Base-by-base conservation (phyloP, 2,113 vertebrate genomes). In the Speoplatyrhinus poulsoni region DNA sequence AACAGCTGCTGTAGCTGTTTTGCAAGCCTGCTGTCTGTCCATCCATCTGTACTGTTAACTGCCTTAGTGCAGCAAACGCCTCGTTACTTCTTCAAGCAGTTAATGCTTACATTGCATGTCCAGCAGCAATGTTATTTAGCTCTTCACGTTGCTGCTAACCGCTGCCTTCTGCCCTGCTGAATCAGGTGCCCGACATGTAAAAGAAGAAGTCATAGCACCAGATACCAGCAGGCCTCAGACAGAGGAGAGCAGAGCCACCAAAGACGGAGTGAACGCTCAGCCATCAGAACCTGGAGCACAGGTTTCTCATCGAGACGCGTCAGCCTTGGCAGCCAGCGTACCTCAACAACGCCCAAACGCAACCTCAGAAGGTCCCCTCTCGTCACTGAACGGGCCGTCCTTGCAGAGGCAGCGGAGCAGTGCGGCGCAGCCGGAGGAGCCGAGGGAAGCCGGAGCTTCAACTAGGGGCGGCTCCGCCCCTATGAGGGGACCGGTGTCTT, bases 101-200 rank as follows among this genome's bases (percentile, higher is more conserved):
- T 17, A 66, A 47, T 48, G 0, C 69, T 59, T 12, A 36, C 33
- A 36, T 12, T 56, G 36, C 13, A n/a, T 10, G 10, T 9, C 1
- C 47, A 41, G 47, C 26, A 59, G 33, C 6, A 3, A 12, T 41
- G 50, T n/a, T 16, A 73, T 62, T 77, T 1, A 54, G 16, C 46
- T 57, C 41, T 32, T 32, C 69, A 47, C 17, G 16, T 55, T 16
- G 2, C 7, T 41, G 26, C n/a, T 46, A 66, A 50, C 68, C 2
- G 1, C 17, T 9, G n/a, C 0, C 50, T 36, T 83, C 13, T 83
- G 46, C 53, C 46, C 82, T 66, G 54, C 87, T 95, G 95, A 86
- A 50, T 82, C 92, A 87, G 82, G 71, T 90, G 74, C 60, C 70
- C 85, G 71, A 66, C 76, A 89, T 87, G 83, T 48, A 67, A 84